A percentile compares a stretch with the other conserved stretches of the same genome.
phyloP scores from a whole-genome alignment of 2,797 vertebrate species.

The Lepilemur septentrionalis region DNA sequence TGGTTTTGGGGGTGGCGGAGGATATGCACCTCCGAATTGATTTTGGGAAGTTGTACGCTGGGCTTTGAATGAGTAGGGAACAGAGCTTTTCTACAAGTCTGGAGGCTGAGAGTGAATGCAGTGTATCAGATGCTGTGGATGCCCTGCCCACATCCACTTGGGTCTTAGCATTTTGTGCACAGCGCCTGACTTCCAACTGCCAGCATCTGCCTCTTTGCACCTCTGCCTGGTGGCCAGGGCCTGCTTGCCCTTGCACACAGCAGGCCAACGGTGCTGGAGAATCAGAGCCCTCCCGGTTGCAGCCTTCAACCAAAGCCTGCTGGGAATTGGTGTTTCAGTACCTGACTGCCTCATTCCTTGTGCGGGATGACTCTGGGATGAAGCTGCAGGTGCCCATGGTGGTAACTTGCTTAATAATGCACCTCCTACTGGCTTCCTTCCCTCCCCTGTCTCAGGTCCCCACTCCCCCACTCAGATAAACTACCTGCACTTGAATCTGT shows the following conservation, averaged over 20 bases:
- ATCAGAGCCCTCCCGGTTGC: neutral
- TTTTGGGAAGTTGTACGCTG: neutral
- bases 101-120: neutral
- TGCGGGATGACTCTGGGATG: neutral
- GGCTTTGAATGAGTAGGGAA: neutral
- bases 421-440: neutral
- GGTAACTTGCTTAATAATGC: neutral
- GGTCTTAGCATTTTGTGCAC: neutral
- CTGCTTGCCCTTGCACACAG: neutral
- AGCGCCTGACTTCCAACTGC: neutral
- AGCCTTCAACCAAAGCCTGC: neutral
- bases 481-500: neutral
- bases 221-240: neutral
- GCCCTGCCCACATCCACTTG: neutral
- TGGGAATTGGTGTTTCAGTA: neutral
- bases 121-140: neutral
- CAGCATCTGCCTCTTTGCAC: neutral
- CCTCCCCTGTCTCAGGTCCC: neutral
- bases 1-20: neutral
- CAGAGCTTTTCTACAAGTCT: neutral
- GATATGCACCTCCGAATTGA: neutral
- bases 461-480: neutral
- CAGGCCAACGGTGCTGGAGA: neutral
- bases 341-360: neutral
- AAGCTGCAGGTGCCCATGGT: neutral